Conservation (phyloP, 2,113 vertebrate species). For the Galbula dea region DNA sequence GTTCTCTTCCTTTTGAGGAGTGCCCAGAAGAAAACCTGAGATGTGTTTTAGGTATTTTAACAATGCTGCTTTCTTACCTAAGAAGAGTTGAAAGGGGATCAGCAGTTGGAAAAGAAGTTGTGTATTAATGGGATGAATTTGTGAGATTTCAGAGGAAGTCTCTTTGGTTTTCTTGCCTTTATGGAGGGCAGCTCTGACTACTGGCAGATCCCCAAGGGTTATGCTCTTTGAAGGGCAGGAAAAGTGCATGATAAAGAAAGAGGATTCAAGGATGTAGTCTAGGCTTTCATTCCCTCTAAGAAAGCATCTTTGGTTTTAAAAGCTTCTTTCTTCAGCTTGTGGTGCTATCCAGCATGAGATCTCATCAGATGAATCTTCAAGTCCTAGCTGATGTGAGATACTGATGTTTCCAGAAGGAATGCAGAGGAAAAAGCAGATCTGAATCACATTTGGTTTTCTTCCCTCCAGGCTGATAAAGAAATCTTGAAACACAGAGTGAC, state of each 20-base stretch:
- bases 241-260: background rate
- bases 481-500: background rate
- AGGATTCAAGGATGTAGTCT: background rate
- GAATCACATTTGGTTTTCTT: background rate
- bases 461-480: background rate
- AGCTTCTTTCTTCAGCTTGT: background rate
- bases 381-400: background rate
- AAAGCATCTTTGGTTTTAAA: background rate
- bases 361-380: background rate
- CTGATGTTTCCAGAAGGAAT: background rate
- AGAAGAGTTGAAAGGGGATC: background rate
- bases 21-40: background rate
- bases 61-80: background rate
- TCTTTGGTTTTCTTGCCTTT: background rate
- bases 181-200: slow-evolving; percentile 9
- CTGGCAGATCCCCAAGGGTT: background rate
- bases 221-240: background rate
- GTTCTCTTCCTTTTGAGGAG: background rate
- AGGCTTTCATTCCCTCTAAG: background rate
- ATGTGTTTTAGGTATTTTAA: background rate
- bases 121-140: background rate
- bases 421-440: background rate
- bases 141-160: slow-evolving; percentile 8
- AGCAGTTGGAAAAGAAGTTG: background rate
- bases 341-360: background rate